Base-by-base conservation (phyloP, 2,888 invertebrate genomes). In the Perithous albicinctus region DNA sequence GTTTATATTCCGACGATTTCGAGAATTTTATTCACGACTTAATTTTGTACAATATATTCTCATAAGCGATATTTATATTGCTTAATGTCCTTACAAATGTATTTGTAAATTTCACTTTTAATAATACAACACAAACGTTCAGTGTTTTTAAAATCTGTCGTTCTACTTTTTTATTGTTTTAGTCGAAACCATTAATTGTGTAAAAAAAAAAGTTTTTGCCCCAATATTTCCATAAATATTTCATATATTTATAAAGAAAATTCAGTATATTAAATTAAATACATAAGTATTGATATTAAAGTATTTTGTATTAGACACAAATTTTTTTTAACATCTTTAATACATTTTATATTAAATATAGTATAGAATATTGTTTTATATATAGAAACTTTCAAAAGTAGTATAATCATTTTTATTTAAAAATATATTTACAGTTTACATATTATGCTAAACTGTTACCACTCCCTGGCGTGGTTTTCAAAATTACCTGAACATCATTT, bases 1-100 rank as follows among this genome's bases (percentile, higher is more conserved):
- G 73, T 73, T 67, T 77, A 18, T 38, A 54, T 38, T 75, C 69
- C 8, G 43, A 18, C 54, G 15, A 61, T 23, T 29, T 56, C 29
- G 54, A 29, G 15, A 15, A 69, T 61, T 10, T 12, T 46, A 48
- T 54, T 10, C 12, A 0, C 35, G 20, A 35, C 15, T 35, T 35
- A 18, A 35, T 61, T 18, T n/a, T 29, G n/a, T 15, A n/a, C 12
- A 23, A 51, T 23, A 23, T 51, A 48, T 20, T 48, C 18, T 2
- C 12, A 41, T 8, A 29, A 10, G 23, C 32, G 32, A 56, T 32
- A n/a, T n/a, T 56, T 8, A n/a, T 32, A 23, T 23, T 23, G 23
- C 20, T 2, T 3, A 51, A 51, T 23, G 23, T 10, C 7, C 48
- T 48, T 48, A 48, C 5, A 20, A 8, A 48, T 20, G 20, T 48